Evolutionary conservation across 2,113 vertebrate genomes (phyloP).

Genomic region (Antigone vipio): DNA sequence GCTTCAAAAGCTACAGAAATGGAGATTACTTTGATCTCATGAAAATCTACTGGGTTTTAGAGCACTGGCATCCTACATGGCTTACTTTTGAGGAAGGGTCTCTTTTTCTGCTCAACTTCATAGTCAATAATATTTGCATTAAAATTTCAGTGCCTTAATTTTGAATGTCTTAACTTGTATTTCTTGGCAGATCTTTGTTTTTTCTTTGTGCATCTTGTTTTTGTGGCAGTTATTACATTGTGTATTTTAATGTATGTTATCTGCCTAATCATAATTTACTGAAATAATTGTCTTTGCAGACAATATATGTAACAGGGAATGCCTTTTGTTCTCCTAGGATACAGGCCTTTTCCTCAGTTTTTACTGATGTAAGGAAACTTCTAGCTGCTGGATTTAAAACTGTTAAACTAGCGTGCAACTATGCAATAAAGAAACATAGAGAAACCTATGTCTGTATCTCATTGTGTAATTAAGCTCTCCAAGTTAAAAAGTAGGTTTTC

Average conservation of each 20-base stretch:
- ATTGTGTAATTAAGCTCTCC: neutral
- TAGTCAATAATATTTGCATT: neutral
- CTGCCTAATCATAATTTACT: neutral
- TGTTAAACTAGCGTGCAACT: neutral
- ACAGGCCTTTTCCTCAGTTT: neutral
- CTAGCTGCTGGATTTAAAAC: constrained; percentile 29
- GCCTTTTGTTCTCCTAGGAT: neutral
- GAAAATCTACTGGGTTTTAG: neutral
- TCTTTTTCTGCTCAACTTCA: neutral
- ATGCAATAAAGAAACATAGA: constrained; percentile 37
- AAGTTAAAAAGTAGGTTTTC: neutral
- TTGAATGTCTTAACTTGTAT: neutral
- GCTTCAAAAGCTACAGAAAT: neutral
- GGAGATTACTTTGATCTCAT: neutral
- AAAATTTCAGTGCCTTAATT: neutral
- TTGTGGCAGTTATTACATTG: neutral
- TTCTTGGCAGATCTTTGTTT: neutral
- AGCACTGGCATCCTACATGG: neutral
- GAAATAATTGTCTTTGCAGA: neutral
- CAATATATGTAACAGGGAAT: neutral
- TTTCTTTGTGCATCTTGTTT: neutral
- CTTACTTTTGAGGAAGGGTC: neutral
- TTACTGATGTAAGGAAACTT: neutral
- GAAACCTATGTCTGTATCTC: neutral
- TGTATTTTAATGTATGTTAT: neutral